phyloP scores from a whole-genome alignment of 2,888 invertebrate species.

The Drosophila neotestacea region DNA sequence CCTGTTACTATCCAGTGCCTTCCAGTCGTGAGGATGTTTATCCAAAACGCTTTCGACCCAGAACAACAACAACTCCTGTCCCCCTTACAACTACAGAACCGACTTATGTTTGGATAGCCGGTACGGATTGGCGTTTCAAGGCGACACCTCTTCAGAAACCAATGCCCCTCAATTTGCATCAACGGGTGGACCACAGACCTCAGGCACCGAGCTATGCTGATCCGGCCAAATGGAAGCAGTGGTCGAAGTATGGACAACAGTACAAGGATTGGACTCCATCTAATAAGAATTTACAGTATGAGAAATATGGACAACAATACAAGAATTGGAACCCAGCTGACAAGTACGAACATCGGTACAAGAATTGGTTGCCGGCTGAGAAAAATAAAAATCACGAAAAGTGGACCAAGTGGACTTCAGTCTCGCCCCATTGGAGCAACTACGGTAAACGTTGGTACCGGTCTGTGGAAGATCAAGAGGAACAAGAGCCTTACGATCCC shows the following conservation, averaged over 20 bases:
- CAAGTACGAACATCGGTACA: background rate
- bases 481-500: slow-evolving; percentile 54
- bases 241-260: slow-evolving; percentile 66
- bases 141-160: slow-evolving; percentile 72
- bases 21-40: slow-evolving; percentile 77
- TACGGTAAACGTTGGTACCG: slow-evolving; percentile 60
- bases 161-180: slow-evolving; percentile 61
- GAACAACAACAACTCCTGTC: slow-evolving; percentile 67
- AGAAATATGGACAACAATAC: background rate
- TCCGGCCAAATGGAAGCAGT: slow-evolving; percentile 66
- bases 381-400: slow-evolving; percentile 19
- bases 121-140: slow-evolving; percentile 78
- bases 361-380: background rate
- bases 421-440: slow-evolving; percentile 61
- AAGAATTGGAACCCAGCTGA: slow-evolving; percentile 2
- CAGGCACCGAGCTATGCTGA: slow-evolving; percentile 38
- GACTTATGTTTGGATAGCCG: slow-evolving; percentile 75
- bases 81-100: slow-evolving; percentile 64
- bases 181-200: slow-evolving; percentile 70
- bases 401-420: slow-evolving; percentile 76
- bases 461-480: slow-evolving; percentile 23
- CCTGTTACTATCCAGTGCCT: slow-evolving; percentile 80
- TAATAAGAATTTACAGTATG: slow-evolving; percentile 18
- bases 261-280: slow-evolving; percentile 69
- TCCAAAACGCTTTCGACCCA: slow-evolving; percentile 76